phyloP scores from a whole-genome alignment of 35 echinoderm and acorn worm species.

The Ophioderma brevispina region DNA sequence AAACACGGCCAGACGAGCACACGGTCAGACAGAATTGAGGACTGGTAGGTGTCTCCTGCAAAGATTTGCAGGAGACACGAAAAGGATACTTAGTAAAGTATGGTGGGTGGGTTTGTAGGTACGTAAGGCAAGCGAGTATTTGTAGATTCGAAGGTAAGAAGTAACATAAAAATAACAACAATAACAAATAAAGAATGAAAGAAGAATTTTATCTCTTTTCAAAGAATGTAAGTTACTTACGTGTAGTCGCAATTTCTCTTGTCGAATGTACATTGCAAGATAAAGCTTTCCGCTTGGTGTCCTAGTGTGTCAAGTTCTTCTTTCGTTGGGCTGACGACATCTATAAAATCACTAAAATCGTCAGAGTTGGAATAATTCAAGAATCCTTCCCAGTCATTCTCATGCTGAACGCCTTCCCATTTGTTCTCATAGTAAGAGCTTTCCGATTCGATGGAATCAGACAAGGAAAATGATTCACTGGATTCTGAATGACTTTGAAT shows the following conservation, averaged over 20 bases:
- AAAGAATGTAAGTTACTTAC: slow-evolving; percentile 62
- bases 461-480: not conserved
- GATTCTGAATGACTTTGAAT: not conserved
- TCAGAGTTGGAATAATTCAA: slow-evolving; percentile 62
- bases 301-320: slow-evolving; percentile 45
- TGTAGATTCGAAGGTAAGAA: too few species aligned
- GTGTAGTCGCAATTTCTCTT: slow-evolving; percentile 43
- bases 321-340: slow-evolving; percentile 32
- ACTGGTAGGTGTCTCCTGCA: too few species aligned
- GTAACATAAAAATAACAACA: too few species aligned
- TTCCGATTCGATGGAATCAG: not conserved
- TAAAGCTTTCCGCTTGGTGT: slow-evolving; percentile 55
- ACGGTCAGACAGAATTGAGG: too few species aligned
- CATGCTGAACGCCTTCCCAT: slow-evolving; percentile 8
- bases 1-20: too few species aligned
- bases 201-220: not conserved
- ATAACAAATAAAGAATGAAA: too few species aligned
- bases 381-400: slow-evolving; percentile 86
- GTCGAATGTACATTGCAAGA: slow-evolving; percentile 74
- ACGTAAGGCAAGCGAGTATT: too few species aligned
- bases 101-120: too few species aligned
- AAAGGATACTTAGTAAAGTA: too few species aligned
- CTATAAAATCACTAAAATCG: slow-evolving; percentile 84
- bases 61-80: too few species aligned
- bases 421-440: not conserved